These are phyloP conservation scores for Meloidogyne chitwoodi DNA, from an alignment of 1,140 invertebrate species.

Conservation along the genomic window DNA sequence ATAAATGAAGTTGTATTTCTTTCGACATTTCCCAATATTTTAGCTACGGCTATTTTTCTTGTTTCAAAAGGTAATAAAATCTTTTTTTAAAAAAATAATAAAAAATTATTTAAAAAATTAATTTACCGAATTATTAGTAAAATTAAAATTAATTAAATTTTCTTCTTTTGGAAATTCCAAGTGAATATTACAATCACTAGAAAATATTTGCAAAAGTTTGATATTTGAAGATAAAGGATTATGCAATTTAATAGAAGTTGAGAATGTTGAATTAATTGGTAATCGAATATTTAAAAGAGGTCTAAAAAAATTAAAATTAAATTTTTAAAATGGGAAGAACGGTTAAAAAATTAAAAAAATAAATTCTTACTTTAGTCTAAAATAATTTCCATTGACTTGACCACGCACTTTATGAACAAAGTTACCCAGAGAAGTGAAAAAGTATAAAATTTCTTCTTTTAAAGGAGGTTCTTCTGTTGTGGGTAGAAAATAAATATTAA, in stretches of 20 bases:
- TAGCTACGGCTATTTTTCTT: slow-evolving; percentile 79
- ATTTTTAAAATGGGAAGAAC: neutral
- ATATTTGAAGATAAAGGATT: slow-evolving; percentile 82
- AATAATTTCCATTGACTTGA: slow-evolving; percentile 38
- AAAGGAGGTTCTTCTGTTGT: slow-evolving; percentile 33
- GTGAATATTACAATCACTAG: slow-evolving; percentile 74
- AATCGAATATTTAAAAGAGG: slow-evolving; percentile 82
- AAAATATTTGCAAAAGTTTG: slow-evolving; percentile 83
- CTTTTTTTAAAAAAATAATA: slow-evolving; percentile 55
- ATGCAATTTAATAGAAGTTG: slow-evolving; percentile 82
- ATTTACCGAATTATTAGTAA: neutral
- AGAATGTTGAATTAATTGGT: slow-evolving; percentile 83
- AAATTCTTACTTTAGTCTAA: slow-evolving; percentile 30
- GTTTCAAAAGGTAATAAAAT: slow-evolving; percentile 82
- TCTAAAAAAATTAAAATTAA: neutral
- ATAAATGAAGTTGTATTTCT: slow-evolving; percentile 79
- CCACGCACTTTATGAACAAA: slow-evolving; percentile 72
- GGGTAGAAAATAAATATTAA: slow-evolving; percentile 35
- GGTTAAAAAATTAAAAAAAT: neutral
- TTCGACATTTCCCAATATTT: slow-evolving; percentile 73
- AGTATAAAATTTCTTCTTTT: slow-evolving; percentile 73
- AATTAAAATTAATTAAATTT: neutral
- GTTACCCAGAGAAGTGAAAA: slow-evolving; percentile 84
- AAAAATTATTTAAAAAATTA: neutral
- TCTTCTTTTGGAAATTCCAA: slow-evolving; percentile 68